A percentile compares a stretch with the other conserved stretches of the same genome.
phyloP scores from a whole-genome alignment of 1,140 invertebrate species.

The Euglossa dilemma region DNA sequence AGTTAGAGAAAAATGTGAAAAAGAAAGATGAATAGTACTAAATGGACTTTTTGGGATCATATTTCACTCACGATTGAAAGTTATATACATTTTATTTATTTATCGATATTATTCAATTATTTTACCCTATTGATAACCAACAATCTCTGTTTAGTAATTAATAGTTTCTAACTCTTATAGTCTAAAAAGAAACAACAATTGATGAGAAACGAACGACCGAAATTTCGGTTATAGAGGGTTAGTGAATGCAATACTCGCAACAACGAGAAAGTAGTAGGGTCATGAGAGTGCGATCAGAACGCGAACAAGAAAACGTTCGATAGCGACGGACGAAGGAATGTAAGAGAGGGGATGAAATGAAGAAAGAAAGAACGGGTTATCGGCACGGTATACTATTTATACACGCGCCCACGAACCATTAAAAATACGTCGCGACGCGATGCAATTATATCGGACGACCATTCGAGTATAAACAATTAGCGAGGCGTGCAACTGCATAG shows the following conservation, averaged over 20 bases:
- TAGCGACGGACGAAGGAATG: background rate
- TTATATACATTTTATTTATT: too few species aligned
- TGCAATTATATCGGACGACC: constrained; percentile 35
- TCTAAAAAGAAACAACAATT: too few species aligned
- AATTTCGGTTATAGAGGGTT: background rate
- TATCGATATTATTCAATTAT: too few species aligned
- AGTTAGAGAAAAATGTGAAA: too few species aligned
- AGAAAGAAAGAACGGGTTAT: constrained; percentile 48
- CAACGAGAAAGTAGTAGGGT: background rate
- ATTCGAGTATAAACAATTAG: constrained; percentile 38
- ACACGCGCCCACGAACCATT: constrained; percentile 28
- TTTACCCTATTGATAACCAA: too few species aligned
- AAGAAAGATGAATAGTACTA: too few species aligned
- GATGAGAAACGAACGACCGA: too few species aligned
- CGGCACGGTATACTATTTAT: constrained; percentile 54
- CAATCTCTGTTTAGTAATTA: too few species aligned
- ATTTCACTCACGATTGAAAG: too few species aligned
- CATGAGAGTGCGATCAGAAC: background rate
- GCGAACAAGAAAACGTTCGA: background rate
- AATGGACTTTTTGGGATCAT: too few species aligned
- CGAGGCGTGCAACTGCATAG: background rate
- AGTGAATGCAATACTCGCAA: background rate
- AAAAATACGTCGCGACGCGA: constrained; percentile 53
- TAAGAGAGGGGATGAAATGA: background rate
- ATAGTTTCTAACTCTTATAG: too few species aligned